A percentile compares a stretch with the other conserved stretches of the same genome.
These are phyloP conservation scores for Phoeniculus purpureus DNA, from an alignment of 2,797 vertebrate genomes.

Conservation along the genomic window DNA sequence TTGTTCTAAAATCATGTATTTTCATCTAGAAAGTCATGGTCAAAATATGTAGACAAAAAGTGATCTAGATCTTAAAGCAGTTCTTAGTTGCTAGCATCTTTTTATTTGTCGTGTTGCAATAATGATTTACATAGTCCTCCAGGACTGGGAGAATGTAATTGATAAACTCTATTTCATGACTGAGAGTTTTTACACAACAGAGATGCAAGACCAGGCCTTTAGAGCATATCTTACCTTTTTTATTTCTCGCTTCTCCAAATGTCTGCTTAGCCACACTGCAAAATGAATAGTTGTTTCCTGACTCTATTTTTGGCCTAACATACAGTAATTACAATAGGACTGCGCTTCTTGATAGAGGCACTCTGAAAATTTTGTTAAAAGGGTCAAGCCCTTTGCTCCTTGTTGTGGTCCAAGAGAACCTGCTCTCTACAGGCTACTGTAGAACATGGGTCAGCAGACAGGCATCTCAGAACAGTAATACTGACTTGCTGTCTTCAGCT, in stretches of 20 bases:
- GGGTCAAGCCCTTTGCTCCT: neutral
- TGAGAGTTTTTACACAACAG: neutral
- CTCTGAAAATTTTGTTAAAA: neutral
- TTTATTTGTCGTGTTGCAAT: neutral
- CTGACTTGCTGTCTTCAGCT: neutral
- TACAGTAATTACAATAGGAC: neutral
- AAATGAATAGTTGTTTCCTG: neutral
- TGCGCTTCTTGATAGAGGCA: neutral
- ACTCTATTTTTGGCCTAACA: constrained; percentile 16
- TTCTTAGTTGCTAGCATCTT: neutral
- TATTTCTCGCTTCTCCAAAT: neutral
- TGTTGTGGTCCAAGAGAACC: neutral
- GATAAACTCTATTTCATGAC: neutral
- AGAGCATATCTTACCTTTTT: neutral
- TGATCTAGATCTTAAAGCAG: neutral
- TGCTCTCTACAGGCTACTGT: neutral
- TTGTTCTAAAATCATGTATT: neutral
- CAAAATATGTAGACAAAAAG: neutral
- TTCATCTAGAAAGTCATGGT: neutral
- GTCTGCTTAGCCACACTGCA: neutral
- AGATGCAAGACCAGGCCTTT: neutral
- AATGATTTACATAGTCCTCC: neutral
- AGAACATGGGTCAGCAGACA: constrained; percentile 3
- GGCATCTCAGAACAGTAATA: neutral
- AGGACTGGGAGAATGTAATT: neutral